Percentiles rank a stretch among this genome's conserved stretches.
Conservation (phyloP, 1,140 invertebrate species). For the Asobara japonica region DNA sequence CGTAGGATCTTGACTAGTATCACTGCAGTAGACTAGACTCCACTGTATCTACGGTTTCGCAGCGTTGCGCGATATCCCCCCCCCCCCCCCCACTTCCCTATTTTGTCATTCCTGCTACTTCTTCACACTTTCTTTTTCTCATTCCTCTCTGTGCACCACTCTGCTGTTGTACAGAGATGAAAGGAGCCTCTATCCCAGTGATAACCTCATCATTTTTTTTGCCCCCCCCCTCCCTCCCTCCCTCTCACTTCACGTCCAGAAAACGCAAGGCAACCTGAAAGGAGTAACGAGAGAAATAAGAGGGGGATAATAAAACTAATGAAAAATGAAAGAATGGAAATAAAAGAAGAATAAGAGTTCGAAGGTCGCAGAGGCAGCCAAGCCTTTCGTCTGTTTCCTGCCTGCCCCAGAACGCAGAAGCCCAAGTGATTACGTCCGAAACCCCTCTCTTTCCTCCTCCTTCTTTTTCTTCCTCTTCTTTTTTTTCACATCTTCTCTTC, state of each 20-base stretch:
- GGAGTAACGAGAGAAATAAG: not conserved
- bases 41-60: not conserved
- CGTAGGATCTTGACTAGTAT: not conserved
- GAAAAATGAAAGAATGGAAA: conserved; percentile 5
- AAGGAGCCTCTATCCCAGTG: not conserved
- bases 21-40: not conserved
- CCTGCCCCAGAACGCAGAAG: conserved; percentile 40
- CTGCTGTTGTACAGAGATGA: not conserved
- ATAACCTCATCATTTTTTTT: not conserved
- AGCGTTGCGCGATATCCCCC: not conserved
- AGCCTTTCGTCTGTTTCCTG: conserved; percentile 38
- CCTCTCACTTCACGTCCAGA: not conserved
- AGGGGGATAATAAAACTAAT: not conserved
- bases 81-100: not conserved
- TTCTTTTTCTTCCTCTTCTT: conserved; percentile 20
- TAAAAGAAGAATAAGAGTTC: conserved; percentile 22
- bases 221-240: not conserved
- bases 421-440: conserved; percentile 51
- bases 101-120: not conserved
- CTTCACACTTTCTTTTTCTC: not conserved
- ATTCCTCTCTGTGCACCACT: not conserved
- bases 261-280: not conserved
- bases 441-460: conserved; percentile 25
- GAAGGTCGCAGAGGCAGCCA: conserved; percentile 36
- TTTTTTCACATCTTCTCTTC: conserved; percentile 24